A percentile compares a stretch with the other conserved stretches of the same genome.
Evolutionary conservation across 2,888 invertebrate species (phyloP).

Genomic region (Apantesis nais): DNA sequence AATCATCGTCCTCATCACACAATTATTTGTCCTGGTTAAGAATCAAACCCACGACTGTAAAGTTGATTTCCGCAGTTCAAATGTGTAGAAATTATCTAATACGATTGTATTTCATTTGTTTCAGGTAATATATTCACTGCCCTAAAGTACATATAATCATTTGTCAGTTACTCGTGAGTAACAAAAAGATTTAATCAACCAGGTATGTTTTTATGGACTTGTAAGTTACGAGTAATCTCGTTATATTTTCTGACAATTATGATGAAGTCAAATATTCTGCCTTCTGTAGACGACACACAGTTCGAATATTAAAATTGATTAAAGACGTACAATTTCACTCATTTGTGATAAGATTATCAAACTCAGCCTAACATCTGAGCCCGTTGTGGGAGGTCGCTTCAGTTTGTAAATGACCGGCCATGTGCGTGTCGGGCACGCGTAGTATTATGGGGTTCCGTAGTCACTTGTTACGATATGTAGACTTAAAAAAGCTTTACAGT

Average conservation of each 20-base stretch:
- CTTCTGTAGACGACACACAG: neutral
- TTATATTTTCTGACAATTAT: neutral
- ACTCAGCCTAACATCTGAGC: neutral
- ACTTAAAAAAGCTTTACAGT: neutral
- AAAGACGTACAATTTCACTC: neutral
- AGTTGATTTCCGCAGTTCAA: no score
- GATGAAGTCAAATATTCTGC: neutral
- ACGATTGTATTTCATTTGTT: neutral
- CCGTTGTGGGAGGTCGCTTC: neutral
- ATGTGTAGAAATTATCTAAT: neutral
- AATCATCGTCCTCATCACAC: no score
- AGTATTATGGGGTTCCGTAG: no score
- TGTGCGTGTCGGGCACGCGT: neutral
- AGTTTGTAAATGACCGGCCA: neutral
- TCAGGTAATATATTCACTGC: constrained; percentile 1
- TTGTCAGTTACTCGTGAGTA: neutral
- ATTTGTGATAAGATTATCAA: no score
- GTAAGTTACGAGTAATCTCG: no score
- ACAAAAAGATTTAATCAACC: neutral
- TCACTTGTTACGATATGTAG: neutral
- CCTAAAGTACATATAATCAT: neutral
- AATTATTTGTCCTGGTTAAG: no score
- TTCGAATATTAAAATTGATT: neutral
- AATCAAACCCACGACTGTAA: no score
- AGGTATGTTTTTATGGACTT: no score